Evolutionary conservation across 2,888 invertebrate genomes (phyloP), one percentile per base, ranked within the genome.

Genomic region (Hirtodrosophila confusa): DNA sequence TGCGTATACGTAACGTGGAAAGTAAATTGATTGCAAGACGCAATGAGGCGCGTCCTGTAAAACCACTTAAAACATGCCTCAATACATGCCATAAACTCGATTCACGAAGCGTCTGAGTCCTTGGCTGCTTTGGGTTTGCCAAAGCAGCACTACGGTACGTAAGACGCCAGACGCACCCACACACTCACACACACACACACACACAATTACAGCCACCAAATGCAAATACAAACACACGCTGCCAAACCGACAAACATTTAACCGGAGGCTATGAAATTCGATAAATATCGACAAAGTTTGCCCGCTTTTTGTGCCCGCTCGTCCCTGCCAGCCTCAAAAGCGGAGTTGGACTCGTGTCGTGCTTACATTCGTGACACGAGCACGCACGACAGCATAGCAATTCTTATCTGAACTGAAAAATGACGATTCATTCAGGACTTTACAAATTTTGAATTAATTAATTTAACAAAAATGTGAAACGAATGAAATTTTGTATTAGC

Each of bases 21-120:
- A 74, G 77, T 72, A 89, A 88, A 88, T 88, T 89, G 87, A 89
- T 88, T 88, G 89, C 88, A 84, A 78, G 76, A 82, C 79, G 88
- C 89, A 89, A 90, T 90, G 89, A 88, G 89, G 89, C 89, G 88
- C 80, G 85, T 89, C 89, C 89, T 90, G 89, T 90, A 89, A 90
- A 90, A 90, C 84, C 88, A 89, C 87, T 89, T 89, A 88, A 89
- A 89, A 83, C 88, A 89, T 89, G 88, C 89, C 86, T 88, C 89
- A 87, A 88, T 85, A 83, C 87, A 88, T 89, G 88, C 89, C 86
- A 88, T 89, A 89, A 88, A 88, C 88, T 80, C 74, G 69, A 69
- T 50, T 60, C 71, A 68, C 73, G 69, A 80, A 70, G 48, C 54
- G 50, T 51, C 62, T 40, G 60, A 41, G 48, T 33, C 54, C 33